phyloP scores from a whole-genome alignment of 2,888 invertebrate genomes.

The Neoascia interrupta region DNA sequence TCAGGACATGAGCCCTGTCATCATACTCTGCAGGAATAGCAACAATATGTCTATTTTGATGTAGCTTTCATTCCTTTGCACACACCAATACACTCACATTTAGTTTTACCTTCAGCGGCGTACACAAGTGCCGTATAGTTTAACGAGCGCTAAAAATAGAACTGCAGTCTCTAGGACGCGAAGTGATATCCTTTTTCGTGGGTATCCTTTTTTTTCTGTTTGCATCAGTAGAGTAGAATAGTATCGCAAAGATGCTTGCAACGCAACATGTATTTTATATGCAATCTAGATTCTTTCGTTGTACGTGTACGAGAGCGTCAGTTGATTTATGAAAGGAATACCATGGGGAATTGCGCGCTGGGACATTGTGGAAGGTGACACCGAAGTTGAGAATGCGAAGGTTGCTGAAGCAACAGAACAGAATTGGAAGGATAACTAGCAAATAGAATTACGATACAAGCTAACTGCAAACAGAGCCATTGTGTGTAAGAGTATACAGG shows the following conservation, averaged over 20 bases:
- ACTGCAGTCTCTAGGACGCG: conserved; percentile 54
- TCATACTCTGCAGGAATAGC: no score
- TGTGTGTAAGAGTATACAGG: not conserved
- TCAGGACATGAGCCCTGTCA: not conserved
- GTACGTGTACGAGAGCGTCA: no score
- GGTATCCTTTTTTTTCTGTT: not conserved
- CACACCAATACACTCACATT: not conserved
- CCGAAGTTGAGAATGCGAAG: conserved; percentile 4
- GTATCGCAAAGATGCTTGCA: conserved; percentile 8
- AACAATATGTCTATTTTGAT: conserved; percentile 42
- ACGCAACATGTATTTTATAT: conserved; percentile 40
- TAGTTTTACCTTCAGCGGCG: not conserved
- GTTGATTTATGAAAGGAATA: conserved; percentile 9
- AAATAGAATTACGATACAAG: conserved; percentile 24
- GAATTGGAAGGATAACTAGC: conserved; percentile 1
- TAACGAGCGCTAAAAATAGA: conserved; percentile 56
- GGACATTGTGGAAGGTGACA: not conserved
- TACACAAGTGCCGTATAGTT: conserved; percentile 22
- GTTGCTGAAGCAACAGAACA: conserved; percentile 31
- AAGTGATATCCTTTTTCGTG: not conserved
- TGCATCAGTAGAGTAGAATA: not conserved
- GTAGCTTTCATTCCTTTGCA: conserved; percentile 20
- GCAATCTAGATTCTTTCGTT: conserved; percentile 17
- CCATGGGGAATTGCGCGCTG: conserved; percentile 21
- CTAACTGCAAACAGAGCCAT: conserved; percentile 3